Conservation (phyloP, 1,140 invertebrate genomes). For the Cherax quadricarinatus region DNA sequence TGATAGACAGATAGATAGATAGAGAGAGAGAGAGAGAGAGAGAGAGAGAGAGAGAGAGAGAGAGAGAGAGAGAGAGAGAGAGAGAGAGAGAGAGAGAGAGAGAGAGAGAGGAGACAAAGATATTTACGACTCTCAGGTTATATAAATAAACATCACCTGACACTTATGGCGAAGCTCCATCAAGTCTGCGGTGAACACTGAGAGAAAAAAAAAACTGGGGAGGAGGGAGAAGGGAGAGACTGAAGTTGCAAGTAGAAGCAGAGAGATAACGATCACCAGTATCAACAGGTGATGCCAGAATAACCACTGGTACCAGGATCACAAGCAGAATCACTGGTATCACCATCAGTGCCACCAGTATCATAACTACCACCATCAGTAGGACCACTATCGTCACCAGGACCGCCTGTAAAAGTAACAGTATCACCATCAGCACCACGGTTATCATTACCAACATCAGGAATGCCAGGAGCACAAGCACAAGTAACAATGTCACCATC, state of each 20-base stretch:
- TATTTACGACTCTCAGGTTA: background rate
- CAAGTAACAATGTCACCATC: background rate
- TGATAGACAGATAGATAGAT: background rate
- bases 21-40: background rate
- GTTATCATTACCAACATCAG: background rate
- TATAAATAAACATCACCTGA: constrained; percentile 42
- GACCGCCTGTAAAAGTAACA: too few relatives aligned
- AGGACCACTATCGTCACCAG: too few relatives aligned
- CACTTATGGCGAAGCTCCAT: background rate
- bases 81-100: constrained; percentile 2
- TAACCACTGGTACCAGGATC: background rate
- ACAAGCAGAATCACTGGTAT: background rate
- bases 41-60: background rate
- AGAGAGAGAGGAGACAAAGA: background rate
- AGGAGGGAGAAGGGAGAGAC: background rate
- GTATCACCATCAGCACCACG: background rate
- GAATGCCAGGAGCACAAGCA: background rate
- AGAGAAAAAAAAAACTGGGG: background rate
- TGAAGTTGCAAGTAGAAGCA: background rate
- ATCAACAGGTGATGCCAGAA: background rate
- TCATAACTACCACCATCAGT: background rate
- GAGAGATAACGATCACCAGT: background rate
- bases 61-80: background rate
- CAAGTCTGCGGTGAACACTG: background rate
- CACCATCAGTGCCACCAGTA: background rate